Base-by-base conservation (phyloP, 1,140 invertebrate species). In the Octopus sinensis region DNA sequence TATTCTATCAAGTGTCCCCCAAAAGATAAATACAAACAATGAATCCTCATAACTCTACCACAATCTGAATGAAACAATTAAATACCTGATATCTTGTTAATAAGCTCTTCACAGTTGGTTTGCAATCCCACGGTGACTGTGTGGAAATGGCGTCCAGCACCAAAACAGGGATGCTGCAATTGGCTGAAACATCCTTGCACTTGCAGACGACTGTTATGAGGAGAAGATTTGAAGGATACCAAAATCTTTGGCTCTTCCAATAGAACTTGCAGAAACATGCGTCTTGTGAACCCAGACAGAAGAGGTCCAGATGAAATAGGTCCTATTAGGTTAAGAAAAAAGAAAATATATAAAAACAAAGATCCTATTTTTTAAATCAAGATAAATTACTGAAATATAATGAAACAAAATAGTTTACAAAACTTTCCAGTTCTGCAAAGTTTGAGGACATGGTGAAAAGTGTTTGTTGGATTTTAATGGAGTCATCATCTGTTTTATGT, bases 241-340 rank as follows among this genome's bases (percentile, higher is more conserved):
- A 93, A 92, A 68, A 95, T 93, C 84, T 95, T 95, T 89, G 97
- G 96, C 88, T 95, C 95, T 86, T 96, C 95, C 71, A 97, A 90
- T 23, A 97, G 91, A 52, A 97, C 91, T 88, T 97, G 95, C 9
- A 97, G 90, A 79, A 97, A 94, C 53, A 98, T 90, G 81, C 96
- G 93, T 43, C 96, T 93, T 12, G 95, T 95, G 89, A 97, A 97
- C 12, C 96, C 96, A 13, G 95, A 95, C 84, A 97, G 94, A 6
- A 93, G 93, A 23, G 88, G 84, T 54, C 84, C 84, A 82, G 84
- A 82, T 30, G 62, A 73, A 54, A 83, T 56, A 30, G 80, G 82
- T 43, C 83, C 84, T 85, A 78, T 43, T 82, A 51, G 4, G 2
- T 43, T 10, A 77, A 77, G 52, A 52, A 43, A 76, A 76, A 1